A percentile compares a stretch with the other conserved stretches of the same genome.
These are phyloP conservation scores for Microchirus variegatus DNA, from an alignment of 2,797 vertebrate species.

Conservation along the genomic window DNA sequence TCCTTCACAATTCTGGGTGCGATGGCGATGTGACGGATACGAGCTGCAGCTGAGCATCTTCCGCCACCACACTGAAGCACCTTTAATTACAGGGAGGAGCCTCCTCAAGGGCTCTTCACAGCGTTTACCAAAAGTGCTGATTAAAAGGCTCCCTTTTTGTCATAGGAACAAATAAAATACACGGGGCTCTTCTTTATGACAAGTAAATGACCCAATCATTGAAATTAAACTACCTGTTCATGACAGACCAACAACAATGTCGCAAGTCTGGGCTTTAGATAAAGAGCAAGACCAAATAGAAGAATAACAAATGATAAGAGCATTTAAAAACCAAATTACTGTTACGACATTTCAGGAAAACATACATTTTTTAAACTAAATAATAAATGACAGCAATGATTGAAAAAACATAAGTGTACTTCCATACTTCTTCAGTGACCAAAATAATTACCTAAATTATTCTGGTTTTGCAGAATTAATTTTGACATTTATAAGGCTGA, in stretches of 20 bases:
- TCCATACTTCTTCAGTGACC: too few relatives aligned
- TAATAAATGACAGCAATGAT: too few relatives aligned
- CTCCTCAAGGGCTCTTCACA: conserved; percentile 40
- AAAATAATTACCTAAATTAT: too few relatives aligned
- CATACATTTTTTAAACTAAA: too few relatives aligned
- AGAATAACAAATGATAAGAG: too few relatives aligned
- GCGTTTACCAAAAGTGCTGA: conserved; percentile 35
- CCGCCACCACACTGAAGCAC: conserved; percentile 34
- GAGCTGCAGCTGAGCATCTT: conserved; percentile 53
- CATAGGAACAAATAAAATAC: conserved; percentile 39
- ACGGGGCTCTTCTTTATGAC: conserved; percentile 4
- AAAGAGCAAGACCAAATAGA: background rate
- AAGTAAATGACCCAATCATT: conserved; percentile 13
- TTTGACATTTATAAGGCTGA: too few relatives aligned
- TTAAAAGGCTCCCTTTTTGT: conserved; percentile 29
- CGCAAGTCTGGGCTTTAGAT: background rate
- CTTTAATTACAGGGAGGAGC: conserved; percentile 52
- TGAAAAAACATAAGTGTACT: too few relatives aligned
- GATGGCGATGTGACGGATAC: conserved; percentile 42
- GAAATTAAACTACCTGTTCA: background rate
- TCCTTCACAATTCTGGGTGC: conserved; percentile 39
- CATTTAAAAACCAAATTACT: too few relatives aligned
- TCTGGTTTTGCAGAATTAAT: too few relatives aligned
- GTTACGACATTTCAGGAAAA: too few relatives aligned
- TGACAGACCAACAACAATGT: background rate